These are phyloP conservation scores for Hapalemur alaotrensis DNA, from an alignment of 2,797 vertebrate genomes.

Conservation along the genomic window DNA sequence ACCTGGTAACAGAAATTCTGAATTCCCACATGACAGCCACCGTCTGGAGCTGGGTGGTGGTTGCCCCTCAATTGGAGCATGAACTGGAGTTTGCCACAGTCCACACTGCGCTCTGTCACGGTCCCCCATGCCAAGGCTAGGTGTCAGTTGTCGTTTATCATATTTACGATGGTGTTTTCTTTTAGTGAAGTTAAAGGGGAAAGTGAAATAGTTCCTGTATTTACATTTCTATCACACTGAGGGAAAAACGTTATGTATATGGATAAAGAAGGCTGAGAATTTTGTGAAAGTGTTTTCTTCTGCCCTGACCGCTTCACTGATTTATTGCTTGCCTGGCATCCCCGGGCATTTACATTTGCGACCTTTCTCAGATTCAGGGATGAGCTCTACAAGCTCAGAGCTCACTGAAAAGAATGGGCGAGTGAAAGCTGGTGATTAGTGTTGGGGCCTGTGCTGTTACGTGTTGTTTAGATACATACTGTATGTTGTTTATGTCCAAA, in stretches of 20 bases:
- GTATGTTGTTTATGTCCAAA: neutral
- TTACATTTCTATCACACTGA: neutral
- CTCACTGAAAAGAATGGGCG: neutral
- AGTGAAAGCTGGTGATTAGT: neutral
- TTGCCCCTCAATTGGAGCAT: neutral
- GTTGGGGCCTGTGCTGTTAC: neutral
- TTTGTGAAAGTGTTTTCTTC: conserved; percentile 2
- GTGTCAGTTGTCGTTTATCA: neutral
- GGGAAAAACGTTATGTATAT: neutral
- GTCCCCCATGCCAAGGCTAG: neutral
- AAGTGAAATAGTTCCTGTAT: neutral
- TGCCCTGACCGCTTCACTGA: neutral
- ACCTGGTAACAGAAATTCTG: neutral
- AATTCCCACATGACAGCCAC: neutral
- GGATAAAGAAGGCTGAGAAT: neutral
- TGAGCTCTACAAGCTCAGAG: neutral
- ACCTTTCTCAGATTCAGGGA: neutral
- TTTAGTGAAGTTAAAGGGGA: neutral
- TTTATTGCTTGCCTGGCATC: neutral
- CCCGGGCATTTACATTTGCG: neutral
- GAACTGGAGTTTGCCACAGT: neutral
- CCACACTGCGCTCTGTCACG: neutral
- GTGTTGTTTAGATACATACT: neutral
- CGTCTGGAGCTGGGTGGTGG: neutral
- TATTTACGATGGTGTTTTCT: conserved; percentile 10